Evolutionary conservation across 2,797 vertebrate species (phyloP), one percentile per base, ranked within the genome.

Genomic region (Arrhamphus sclerolepis): DNA sequence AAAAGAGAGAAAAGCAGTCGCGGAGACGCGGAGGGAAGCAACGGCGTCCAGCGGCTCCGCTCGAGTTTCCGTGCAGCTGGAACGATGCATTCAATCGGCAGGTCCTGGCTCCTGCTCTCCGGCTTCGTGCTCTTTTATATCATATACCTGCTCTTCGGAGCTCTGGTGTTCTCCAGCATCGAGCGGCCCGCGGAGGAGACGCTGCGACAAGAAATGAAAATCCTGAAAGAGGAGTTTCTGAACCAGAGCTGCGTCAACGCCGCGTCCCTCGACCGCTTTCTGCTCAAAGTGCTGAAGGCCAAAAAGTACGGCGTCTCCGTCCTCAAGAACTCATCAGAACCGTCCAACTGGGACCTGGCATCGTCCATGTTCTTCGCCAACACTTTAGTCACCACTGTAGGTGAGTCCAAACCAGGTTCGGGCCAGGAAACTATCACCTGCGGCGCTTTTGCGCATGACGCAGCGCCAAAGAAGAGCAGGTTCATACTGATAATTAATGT

Each of bases 291-390:
- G 22, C 65, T 97, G 56, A 82, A 62, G 7, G 95, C 95, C 53
- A 94, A 94, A 62, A 91, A 92, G 70, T 93, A 93, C 88, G 94
- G 95, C 17, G 93, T 94, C 13, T 91, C 93, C 0, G 82, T 88
- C 0, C 86, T 94, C 7, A 50, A 60, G 10, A 95, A 96, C 81
- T 18, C 85, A 2, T 89, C 94, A 0, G 44, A 39, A 0, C 29
- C 66, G 2, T 81, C 93, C 1, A 94, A 93, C 79, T 97, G 96
- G 95, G 95, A 97, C 87, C 81, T 97, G 72, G 87, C 91, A 5
- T 97, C 95, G 0, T 92, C 95, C 21, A 89, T 97, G 86, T 96
- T 97, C 90, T 97, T 96, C 81, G 91, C 94, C 80, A 95, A 94
- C 92, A 96, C 95, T 0, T 83, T 97, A 77, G 91, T 97, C 70